These are phyloP conservation scores for Trichogramma pretiosum DNA, from an alignment of 1,140 invertebrate species.

Conservation along the genomic window DNA sequence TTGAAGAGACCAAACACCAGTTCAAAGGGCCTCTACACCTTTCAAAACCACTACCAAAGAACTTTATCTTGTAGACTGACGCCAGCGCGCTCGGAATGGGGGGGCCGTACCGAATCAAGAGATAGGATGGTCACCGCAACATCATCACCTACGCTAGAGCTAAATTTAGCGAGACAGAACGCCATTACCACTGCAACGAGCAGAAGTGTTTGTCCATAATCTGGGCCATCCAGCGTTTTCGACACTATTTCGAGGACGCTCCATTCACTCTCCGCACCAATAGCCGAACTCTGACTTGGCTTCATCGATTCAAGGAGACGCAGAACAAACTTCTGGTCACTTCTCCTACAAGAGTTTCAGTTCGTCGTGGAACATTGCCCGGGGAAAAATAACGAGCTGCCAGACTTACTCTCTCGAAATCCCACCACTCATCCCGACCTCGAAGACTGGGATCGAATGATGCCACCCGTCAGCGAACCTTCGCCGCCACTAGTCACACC, in stretches of 20 bases:
- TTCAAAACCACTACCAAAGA: too few relatives aligned
- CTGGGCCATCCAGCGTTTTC: conserved; percentile 29
- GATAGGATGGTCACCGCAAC: too few relatives aligned
- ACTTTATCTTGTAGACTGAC: too few relatives aligned
- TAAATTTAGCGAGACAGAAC: conserved; percentile 15
- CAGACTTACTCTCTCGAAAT: too few relatives aligned
- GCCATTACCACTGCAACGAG: conserved; percentile 19
- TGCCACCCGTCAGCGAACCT: too few relatives aligned
- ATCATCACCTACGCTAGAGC: conserved; percentile 21
- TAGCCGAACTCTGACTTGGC: neutral
- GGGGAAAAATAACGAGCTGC: too few relatives aligned
- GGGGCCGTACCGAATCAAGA: too few relatives aligned
- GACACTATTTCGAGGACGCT: conserved; percentile 14
- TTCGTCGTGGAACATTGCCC: too few relatives aligned
- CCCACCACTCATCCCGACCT: neutral
- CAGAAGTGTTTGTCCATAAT: conserved; percentile 26
- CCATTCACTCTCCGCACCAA: neutral
- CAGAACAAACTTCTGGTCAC: neutral
- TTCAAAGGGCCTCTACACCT: too few relatives aligned
- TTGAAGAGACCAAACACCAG: too few relatives aligned
- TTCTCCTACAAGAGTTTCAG: neutral
- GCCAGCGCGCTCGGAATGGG: too few relatives aligned
- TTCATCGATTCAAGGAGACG: neutral
- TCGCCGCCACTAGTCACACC: too few relatives aligned
- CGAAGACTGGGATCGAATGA: neutral